Conservation (phyloP, 2,797 vertebrate genomes). For the Paedocypris micromegethes region DNA sequence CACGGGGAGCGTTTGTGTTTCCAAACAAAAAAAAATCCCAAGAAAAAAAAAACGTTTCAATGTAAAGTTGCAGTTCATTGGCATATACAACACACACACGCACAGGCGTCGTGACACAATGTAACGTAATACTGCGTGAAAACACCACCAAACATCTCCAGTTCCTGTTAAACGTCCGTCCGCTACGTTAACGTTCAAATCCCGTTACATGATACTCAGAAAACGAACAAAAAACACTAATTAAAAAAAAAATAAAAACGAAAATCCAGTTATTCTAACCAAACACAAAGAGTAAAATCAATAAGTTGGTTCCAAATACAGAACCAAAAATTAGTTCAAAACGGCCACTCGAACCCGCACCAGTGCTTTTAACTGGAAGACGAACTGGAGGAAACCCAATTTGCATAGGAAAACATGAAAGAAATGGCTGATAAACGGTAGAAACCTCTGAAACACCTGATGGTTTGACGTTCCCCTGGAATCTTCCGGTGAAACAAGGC, state of each 20-base stretch:
- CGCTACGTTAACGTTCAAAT: too few species aligned
- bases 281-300: slow-evolving; percentile 18
- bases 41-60: slow-evolving; percentile 33
- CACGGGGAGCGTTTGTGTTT: slow-evolving; percentile 56
- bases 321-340: too few species aligned
- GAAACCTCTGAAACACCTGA: too few species aligned
- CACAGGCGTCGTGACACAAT: slow-evolving; percentile 12
- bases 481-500: slow-evolving; percentile 76
- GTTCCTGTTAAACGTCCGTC: slow-evolving; percentile 12
- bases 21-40: background rate
- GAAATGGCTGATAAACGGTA: background rate
- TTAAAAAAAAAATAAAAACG: slow-evolving; percentile 24
- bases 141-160: slow-evolving; percentile 37
- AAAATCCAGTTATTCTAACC: slow-evolving; percentile 38
- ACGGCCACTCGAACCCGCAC: too few species aligned
- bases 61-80: slow-evolving; percentile 45
- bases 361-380: slow-evolving; percentile 39
- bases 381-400: slow-evolving; percentile 18
- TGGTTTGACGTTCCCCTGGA: too few species aligned
- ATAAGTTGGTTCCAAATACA: slow-evolving; percentile 33
- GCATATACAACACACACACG: slow-evolving; percentile 40
- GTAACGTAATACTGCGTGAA: slow-evolving; percentile 46
- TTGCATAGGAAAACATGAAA: slow-evolving; percentile 41
- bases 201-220: slow-evolving; percentile 8
- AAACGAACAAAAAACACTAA: slow-evolving; percentile 36